Conservation (phyloP, 2,888 invertebrate genomes). For the Ligdia adustata region DNA sequence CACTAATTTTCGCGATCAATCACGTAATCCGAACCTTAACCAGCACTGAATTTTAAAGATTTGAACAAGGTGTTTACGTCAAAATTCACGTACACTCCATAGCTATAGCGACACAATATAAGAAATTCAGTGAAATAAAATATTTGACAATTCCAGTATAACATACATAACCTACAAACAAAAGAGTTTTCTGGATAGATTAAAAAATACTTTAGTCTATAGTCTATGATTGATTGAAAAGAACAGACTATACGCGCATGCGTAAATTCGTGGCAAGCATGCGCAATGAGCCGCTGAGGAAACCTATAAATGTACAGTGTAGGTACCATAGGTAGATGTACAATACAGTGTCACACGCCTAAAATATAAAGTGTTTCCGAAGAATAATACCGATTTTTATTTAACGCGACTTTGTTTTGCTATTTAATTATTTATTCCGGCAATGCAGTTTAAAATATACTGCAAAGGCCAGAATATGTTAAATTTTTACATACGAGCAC, state of each 20-base stretch:
- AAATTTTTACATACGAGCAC: too few species aligned
- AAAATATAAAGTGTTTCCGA: too few species aligned
- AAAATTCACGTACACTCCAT: slow-evolving; percentile 59
- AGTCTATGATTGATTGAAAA: slow-evolving; percentile 60
- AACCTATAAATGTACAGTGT: too few species aligned
- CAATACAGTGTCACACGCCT: too few species aligned
- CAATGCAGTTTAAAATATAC: too few species aligned
- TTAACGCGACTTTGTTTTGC: too few species aligned
- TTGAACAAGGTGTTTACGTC: slow-evolving; percentile 21
- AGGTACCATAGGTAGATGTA: too few species aligned
- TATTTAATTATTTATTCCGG: too few species aligned
- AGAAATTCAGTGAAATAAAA: slow-evolving; percentile 55
- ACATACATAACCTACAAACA: slow-evolving; percentile 81
- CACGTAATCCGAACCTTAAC: slow-evolving; percentile 41
- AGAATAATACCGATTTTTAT: too few species aligned
- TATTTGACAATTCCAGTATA: slow-evolving; percentile 78
- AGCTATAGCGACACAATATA: slow-evolving; percentile 40
- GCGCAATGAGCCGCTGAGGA: slow-evolving; percentile 29
- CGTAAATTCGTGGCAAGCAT: slow-evolving; percentile 43
- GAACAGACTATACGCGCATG: slow-evolving; percentile 56
- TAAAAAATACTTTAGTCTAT: slow-evolving; percentile 48
- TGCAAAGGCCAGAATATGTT: too few species aligned
- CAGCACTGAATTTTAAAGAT: slow-evolving; percentile 38
- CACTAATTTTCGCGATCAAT: slow-evolving; percentile 38
- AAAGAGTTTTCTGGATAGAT: slow-evolving; percentile 58